Conservation (phyloP, 2,113 vertebrate genomes). For the Phocoena sinus region DNA sequence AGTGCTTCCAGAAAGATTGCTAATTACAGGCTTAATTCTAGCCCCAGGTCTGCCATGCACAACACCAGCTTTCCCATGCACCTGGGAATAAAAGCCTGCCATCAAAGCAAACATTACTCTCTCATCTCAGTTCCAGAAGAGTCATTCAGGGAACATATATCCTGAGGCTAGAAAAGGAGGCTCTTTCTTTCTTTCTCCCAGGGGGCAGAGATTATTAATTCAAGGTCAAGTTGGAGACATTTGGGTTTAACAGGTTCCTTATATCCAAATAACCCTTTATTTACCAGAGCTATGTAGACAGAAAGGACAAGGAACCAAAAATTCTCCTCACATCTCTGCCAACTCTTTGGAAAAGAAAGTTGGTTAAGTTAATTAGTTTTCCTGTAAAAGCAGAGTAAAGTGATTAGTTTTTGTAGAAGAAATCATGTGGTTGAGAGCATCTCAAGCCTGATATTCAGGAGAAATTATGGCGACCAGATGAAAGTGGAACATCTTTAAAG, state of each 20-base stretch:
- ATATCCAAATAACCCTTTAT: not conserved
- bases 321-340: not conserved
- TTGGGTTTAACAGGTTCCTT: not conserved
- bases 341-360: not conserved
- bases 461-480: not conserved
- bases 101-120: slow-evolving; percentile 45
- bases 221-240: slow-evolving; percentile 28
- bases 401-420: not conserved
- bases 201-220: not conserved
- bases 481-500: not conserved
- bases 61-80: not conserved
- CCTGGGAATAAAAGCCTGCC: slow-evolving; percentile 26
- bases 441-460: not conserved
- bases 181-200: not conserved
- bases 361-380: not conserved
- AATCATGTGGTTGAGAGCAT: not conserved
- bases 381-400: not conserved
- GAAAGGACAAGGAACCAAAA: not conserved
- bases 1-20: not conserved
- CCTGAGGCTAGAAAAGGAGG: slow-evolving; percentile 1
- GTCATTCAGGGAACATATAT: not conserved
- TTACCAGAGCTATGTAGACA: not conserved
- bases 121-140: slow-evolving; percentile 42
- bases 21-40: slow-evolving; percentile 60
- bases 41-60: not conserved